Evolutionary conservation across 1,140 invertebrate genomes (phyloP), one percentile per base, ranked within the genome.

Genomic region (Drosophila funebris): DNA sequence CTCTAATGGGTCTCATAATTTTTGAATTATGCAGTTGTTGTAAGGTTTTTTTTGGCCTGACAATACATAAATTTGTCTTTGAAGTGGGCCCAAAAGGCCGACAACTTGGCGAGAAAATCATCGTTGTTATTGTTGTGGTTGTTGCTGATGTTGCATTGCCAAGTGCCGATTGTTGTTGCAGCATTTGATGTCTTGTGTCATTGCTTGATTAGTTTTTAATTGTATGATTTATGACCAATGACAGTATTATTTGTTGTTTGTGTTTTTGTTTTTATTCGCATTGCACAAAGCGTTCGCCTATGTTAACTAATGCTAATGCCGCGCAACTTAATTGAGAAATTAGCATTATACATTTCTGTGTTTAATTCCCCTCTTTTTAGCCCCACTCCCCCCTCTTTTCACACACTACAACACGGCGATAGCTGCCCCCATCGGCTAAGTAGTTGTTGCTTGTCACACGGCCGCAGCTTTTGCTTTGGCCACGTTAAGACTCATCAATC

Each of bases 141-240:
- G 64, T 29, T 64, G 68, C 58, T 74, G 57, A 39, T 66, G 61
- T 61, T 29, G 68, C 63, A 63, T 60, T 80, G 80, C 79, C 81
- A 82, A 61, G 54, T 43, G 41, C 14, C 44, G 48, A 64, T 66
- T 69, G 70, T 20, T 48, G 53, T 68, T 77, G 69, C 56, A 67
- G 57, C 29, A 46, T 79, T 74, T 62, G 58, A 67, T 70, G 82
- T 68, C 75, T 81, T 85, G 74, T 85, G 82, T 85, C 82, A 85
- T 79, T 74, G 82, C 82, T 87, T 85, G 82, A 85, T 85, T 85
- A 85, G 82, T 85, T 85, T 85, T 85, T 85, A 85, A 85, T 85
- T 85, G 82, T 85, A 85, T 85, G 82, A 85, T 85, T 85, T 85
- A 85, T 85, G 78, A 83, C 36, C 20, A 58, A 27, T 58, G 56